Conservation (phyloP, 1,140 invertebrate genomes). For the Hycleus phaleratus region DNA sequence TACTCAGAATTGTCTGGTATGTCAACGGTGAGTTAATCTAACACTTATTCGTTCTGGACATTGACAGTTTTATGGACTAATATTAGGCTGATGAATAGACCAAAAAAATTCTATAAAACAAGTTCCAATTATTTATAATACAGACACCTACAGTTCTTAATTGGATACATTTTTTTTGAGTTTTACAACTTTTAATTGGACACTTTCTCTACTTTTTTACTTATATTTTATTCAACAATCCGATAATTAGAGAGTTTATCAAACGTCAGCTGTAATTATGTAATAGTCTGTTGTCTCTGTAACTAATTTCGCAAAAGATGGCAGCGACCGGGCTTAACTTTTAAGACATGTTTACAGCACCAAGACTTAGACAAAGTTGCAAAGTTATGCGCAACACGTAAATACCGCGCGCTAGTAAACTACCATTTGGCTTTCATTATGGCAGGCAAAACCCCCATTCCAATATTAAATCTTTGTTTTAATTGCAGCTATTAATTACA, state of each 20-base stretch:
- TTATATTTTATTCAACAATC: no score
- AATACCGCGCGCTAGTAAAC: constrained; percentile 35
- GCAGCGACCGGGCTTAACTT: constrained; percentile 33
- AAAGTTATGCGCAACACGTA: constrained; percentile 43
- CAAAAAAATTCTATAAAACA: no score
- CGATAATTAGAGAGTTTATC: no score
- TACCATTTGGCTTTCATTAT: constrained; percentile 41
- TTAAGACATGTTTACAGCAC: constrained; percentile 37
- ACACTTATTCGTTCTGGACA: not conserved
- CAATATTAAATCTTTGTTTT: constrained; percentile 37
- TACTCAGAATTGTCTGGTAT: constrained; percentile 2
- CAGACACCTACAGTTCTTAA: no score
- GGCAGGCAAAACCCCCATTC: constrained; percentile 19
- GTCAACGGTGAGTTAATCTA: constrained; percentile 3
- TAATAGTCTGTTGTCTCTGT: no score
- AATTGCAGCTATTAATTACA: constrained; percentile 37
- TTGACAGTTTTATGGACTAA: not conserved
- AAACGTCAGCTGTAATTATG: no score
- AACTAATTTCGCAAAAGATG: constrained; percentile 38
- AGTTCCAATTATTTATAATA: no score
- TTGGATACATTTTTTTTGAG: no score
- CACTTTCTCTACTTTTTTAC: no score
- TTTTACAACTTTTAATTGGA: no score
- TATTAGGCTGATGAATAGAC: not conserved
- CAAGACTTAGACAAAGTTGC: constrained; percentile 39